Conservation (phyloP, 1,140 invertebrate species). For the Adoxophyes honmai region DNA sequence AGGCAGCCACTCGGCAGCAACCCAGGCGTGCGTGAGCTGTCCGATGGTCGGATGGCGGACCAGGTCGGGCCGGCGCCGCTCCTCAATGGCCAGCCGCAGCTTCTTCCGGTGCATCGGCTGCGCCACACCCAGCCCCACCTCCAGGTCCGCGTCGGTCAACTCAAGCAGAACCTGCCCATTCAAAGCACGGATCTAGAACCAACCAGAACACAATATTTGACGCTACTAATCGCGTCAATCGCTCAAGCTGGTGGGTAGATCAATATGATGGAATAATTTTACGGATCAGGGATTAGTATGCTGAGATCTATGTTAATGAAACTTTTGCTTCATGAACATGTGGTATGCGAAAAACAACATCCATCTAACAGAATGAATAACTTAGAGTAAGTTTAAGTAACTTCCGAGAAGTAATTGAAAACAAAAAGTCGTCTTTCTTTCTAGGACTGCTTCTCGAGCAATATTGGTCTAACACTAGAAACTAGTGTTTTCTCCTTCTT, state of each 20-base stretch:
- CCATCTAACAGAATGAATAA: too few relatives aligned
- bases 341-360: too few relatives aligned
- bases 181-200: constrained; percentile 80
- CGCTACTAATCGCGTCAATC: constrained; percentile 68
- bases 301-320: too few relatives aligned
- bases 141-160: constrained; percentile 91
- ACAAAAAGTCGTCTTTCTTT: too few relatives aligned
- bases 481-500: too few relatives aligned
- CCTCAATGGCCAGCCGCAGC: constrained; percentile 94
- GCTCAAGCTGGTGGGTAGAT: constrained; percentile 23
- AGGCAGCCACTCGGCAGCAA: constrained; percentile 93
- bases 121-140: constrained; percentile 90
- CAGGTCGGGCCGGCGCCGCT: constrained; percentile 89
- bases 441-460: too few relatives aligned
- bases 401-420: too few relatives aligned
- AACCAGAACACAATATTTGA: constrained; percentile 76
- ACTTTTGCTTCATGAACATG: too few relatives aligned
- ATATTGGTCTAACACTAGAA: too few relatives aligned
- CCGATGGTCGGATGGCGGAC: constrained; percentile 92
- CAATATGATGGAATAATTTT: background rate
- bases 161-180: constrained; percentile 90
- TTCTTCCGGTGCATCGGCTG: constrained; percentile 96
- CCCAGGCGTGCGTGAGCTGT: constrained; percentile 93
- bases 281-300: background rate
- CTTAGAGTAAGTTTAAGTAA: too few relatives aligned